Evolutionary conservation across 2,797 vertebrate species (phyloP).

Genomic region (Columba guinea): DNA sequence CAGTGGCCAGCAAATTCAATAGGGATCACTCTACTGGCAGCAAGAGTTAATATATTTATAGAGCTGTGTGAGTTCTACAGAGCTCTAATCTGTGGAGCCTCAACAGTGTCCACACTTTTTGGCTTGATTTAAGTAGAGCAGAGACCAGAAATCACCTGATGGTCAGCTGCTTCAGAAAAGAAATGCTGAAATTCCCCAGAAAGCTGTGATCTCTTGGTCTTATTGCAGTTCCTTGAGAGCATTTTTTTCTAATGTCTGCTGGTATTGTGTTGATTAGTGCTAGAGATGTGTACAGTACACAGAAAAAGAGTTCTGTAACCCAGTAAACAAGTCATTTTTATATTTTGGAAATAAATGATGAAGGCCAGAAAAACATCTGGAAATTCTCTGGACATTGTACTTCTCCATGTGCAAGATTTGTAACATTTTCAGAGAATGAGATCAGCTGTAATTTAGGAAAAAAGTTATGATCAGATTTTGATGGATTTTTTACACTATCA

Average conservation of each 20-base stretch:
- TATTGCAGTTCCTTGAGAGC: background rate
- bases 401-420: conserved; percentile 17
- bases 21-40: background rate
- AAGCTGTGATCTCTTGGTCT: background rate
- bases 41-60: background rate
- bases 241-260: background rate
- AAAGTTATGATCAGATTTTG: background rate
- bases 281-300: background rate
- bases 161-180: background rate
- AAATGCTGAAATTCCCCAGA: background rate
- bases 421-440: conserved; percentile 56
- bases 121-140: background rate
- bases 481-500: background rate
- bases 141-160: background rate
- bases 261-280: background rate
- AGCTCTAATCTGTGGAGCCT: background rate
- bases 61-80: background rate
- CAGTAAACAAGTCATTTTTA: background rate
- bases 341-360: background rate
- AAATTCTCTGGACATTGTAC: background rate
- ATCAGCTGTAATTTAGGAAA: background rate
- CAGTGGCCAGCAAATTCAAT: background rate
- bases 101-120: background rate
- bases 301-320: background rate
- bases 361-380: conserved; percentile 40